A percentile compares a stretch with the other conserved stretches of the same genome.
Evolutionary conservation across 2,113 vertebrate genomes (phyloP).

Genomic region (Tautogolabrus adspersus): DNA sequence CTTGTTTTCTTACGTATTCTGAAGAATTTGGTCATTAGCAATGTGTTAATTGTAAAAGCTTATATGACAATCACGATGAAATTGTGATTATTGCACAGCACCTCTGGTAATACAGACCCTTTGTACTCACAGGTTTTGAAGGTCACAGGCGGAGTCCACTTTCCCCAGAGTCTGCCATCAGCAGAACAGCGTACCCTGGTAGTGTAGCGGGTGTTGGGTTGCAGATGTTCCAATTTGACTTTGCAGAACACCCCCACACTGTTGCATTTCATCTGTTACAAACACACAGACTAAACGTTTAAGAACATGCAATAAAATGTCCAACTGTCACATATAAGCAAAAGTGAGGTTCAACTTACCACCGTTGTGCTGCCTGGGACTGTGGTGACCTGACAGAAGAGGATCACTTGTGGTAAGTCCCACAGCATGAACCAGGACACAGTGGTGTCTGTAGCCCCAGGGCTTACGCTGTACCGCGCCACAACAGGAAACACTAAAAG

Average conservation of each 20-base stretch:
- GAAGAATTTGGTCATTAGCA: too few relatives aligned
- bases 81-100: too few relatives aligned
- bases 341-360: conserved; percentile 32
- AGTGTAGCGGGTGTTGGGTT: conserved; percentile 60
- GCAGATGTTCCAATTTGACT: conserved; percentile 51
- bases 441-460: conserved; percentile 20
- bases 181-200: conserved; percentile 61
- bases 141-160: neutral
- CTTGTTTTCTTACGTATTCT: too few relatives aligned
- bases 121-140: conserved; percentile 71
- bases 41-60: too few relatives aligned
- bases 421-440: conserved; percentile 61
- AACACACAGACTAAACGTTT: neutral
- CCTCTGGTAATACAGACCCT: neutral
- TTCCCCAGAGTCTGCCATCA: conserved; percentile 54
- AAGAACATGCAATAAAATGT: neutral
- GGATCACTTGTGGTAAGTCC: conserved; percentile 34
- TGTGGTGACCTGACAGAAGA: conserved; percentile 65
- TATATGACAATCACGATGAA: too few relatives aligned
- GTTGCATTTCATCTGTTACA: conserved; percentile 36
- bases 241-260: conserved; percentile 15
- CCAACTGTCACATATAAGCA: neutral
- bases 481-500: conserved; percentile 67
- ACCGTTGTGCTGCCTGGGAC: neutral
- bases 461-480: conserved; percentile 25